Evolutionary conservation across 2,888 invertebrate species (phyloP), one percentile per base, ranked within the genome.

Genomic region (Cataglyphis rosenhaueri): DNA sequence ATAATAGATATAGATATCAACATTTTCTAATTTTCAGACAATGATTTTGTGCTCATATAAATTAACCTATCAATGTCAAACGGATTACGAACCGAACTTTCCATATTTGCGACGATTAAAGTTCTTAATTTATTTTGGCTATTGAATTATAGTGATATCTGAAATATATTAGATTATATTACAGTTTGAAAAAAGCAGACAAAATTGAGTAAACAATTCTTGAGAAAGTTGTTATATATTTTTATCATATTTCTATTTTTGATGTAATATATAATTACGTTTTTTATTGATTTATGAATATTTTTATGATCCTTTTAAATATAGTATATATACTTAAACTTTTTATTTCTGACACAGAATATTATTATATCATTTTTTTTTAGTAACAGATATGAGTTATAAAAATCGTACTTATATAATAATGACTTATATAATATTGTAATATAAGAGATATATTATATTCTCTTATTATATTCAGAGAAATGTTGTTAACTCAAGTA

Each of bases 11-110:
- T 52, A 57, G 9, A 10, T 52, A 64, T 52, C 21, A 32, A 35
- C 18, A 65, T 21, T 32, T 3, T 35, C 1, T 29, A n/a, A 55
- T 4, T 29, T 12, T 64, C 25, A 18, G 25, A 32, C 12, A n/a
- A 65, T 65, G 29, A 38, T 59, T 41, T 38, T 29, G 12, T 68
- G 9, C 12, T 44, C 29, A 29, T 3, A 6, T 25, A 44, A 41
- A 62, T 35, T 82, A 82, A 82, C 81, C 81, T 81, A 38, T 15
- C 10, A 10, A 3, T 55, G 62, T 76, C 52, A 64, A 75, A 61
- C 44, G 32, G 12, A 5, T 44, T 44, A n/a, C 10, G 9, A 57
- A 57, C 3, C 25, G 15, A 44, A 57, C 48, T 35, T 66, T 29
- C 21, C 29, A 12, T 41, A 44, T 66, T 57, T 59, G 9, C 29